phyloP scores from a whole-genome alignment of 2,113 vertebrate species.

The Scortum barcoo region DNA sequence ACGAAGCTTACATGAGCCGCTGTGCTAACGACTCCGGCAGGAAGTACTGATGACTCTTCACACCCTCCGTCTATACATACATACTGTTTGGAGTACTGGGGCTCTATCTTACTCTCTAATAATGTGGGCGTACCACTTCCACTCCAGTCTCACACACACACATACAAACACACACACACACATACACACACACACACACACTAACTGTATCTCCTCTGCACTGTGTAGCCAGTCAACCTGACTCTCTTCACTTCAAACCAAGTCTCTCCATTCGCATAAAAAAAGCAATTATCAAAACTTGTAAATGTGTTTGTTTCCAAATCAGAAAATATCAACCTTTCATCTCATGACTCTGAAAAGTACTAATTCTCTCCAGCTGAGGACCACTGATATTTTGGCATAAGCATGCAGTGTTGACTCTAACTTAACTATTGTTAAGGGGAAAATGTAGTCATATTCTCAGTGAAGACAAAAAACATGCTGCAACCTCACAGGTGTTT shows the following conservation, averaged over 20 bases:
- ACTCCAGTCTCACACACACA: neutral
- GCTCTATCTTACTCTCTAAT: slow-evolving; percentile 13
- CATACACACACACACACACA: neutral
- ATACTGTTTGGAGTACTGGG: neutral
- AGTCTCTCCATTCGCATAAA: neutral
- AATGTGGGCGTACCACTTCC: slow-evolving; percentile 18
- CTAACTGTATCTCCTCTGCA: slow-evolving; percentile 8
- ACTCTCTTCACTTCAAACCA: slow-evolving; percentile 16
- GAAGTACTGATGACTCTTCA: slow-evolving; percentile 65
- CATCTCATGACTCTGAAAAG: neutral
- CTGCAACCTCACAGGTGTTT: slow-evolving; percentile 1
- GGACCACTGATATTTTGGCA: neutral
- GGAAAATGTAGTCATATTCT: slow-evolving; percentile 11
- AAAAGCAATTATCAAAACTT: neutral
- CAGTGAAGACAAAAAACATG: slow-evolving; percentile 7
- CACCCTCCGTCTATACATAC: slow-evolving; percentile 27
- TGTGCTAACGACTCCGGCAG: slow-evolving; percentile 54
- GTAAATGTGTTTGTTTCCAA: neutral
- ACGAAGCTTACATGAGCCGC: slow-evolving; percentile 89
- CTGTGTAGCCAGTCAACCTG: neutral
- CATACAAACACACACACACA: too few relatives aligned
- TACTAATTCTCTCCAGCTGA: neutral
- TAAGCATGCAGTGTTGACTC: neutral
- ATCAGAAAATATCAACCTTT: slow-evolving; percentile 3
- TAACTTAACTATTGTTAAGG: neutral